Evolutionary conservation across 2,797 vertebrate species (phyloP).

Genomic region (Artibeus lituratus): DNA sequence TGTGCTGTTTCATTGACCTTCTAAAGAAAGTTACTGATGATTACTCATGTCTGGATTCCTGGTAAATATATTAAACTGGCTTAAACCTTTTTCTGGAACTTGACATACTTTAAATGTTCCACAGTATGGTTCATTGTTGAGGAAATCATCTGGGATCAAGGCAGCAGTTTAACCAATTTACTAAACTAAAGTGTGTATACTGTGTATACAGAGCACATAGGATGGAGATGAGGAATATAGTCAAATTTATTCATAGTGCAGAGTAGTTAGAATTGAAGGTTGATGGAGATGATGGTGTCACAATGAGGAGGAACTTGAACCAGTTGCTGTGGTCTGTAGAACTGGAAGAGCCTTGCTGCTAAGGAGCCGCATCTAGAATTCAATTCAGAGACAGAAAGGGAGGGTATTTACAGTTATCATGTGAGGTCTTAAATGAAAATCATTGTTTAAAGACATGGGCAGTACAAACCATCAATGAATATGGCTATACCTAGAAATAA

Average conservation of each 20-base stretch:
- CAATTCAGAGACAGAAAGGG: neutral
- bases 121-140: neutral
- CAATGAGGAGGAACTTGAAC: neutral
- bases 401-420: neutral
- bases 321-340: neutral
- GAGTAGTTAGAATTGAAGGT: neutral
- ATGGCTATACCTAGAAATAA: neutral
- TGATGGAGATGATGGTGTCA: neutral
- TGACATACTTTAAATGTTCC: neutral
- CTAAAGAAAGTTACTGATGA: neutral
- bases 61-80: neutral
- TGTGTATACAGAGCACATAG: neutral
- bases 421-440: neutral
- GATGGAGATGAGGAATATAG: neutral
- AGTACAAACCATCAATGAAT: neutral
- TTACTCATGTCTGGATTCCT: neutral
- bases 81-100: neutral
- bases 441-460: neutral
- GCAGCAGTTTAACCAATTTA: neutral
- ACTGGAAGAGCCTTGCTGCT: constrained; percentile 25
- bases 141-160: neutral
- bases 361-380: constrained; percentile 18
- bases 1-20: neutral
- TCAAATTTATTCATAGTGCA: neutral
- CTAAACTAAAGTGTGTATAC: neutral